These are phyloP conservation scores for Amaurobius ferox DNA, from an alignment of 2,888 invertebrate genomes.

Conservation along the genomic window DNA sequence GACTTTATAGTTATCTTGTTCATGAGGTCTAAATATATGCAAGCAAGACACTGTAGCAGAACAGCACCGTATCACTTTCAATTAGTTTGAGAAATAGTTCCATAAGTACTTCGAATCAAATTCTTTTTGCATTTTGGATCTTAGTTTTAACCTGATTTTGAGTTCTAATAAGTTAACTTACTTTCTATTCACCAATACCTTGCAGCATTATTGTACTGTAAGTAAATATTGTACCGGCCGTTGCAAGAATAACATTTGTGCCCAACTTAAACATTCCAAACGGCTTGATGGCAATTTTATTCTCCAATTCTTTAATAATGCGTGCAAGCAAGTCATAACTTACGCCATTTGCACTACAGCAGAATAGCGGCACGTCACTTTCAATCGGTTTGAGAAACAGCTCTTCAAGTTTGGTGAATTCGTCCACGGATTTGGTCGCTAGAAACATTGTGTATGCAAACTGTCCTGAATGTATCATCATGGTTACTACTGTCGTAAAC, in stretches of 20 bases:
- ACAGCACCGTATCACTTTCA: too few relatives aligned
- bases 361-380: background rate
- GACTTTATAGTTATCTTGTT: too few relatives aligned
- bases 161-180: too few relatives aligned
- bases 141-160: too few relatives aligned
- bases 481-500: background rate
- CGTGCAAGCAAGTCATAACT: background rate
- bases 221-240: background rate
- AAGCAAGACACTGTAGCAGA: too few relatives aligned
- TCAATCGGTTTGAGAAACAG: background rate
- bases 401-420: background rate
- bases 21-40: too few relatives aligned
- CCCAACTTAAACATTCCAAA: background rate
- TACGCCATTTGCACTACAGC: background rate
- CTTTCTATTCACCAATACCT: background rate
- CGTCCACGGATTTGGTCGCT: background rate
- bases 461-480: background rate
- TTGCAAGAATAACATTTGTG: background rate
- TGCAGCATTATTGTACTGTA: background rate
- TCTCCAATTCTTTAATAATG: background rate
- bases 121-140: too few relatives aligned
- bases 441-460: background rate
- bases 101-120: too few relatives aligned
- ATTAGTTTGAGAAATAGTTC: too few relatives aligned
- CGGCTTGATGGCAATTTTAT: background rate